A percentile compares a stretch with the other conserved stretches of the same genome.
These are phyloP conservation scores for Tragelaphus buxtoni DNA, from an alignment of 2,113 vertebrate genomes.

Conservation along the genomic window DNA sequence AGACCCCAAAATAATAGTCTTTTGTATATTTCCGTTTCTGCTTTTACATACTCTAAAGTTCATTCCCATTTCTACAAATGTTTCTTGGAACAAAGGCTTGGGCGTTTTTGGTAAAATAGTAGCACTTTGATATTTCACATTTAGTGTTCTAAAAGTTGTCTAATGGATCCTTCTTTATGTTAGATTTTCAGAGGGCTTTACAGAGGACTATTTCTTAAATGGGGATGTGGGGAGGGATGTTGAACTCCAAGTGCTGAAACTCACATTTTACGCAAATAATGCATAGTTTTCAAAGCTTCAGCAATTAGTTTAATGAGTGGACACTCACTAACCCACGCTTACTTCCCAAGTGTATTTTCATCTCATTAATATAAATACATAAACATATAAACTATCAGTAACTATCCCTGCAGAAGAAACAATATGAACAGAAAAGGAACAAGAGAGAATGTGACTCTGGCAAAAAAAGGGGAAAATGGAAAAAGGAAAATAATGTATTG, in stretches of 20 bases:
- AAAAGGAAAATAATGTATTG: neutral
- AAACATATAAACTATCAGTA: neutral
- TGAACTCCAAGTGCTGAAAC: neutral
- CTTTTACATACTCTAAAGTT: conserved; percentile 7
- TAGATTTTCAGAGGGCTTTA: neutral
- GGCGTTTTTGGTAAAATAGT: neutral
- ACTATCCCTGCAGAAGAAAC: neutral
- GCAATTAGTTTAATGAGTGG: conserved; percentile 3
- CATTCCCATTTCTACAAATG: neutral
- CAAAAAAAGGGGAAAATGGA: neutral
- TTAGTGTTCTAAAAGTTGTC: neutral
- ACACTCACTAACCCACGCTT: neutral
- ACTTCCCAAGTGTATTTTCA: neutral
- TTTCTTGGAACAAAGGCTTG: neutral
- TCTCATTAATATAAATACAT: neutral
- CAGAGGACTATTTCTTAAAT: neutral
- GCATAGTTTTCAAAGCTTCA: neutral
- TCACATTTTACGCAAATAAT: neutral
- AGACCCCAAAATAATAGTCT: neutral
- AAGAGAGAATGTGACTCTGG: neutral
- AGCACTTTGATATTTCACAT: neutral
- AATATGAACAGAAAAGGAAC: neutral
- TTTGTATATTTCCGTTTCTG: neutral
- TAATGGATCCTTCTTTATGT: neutral
- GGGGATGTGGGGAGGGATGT: neutral